A percentile compares a stretch with the other conserved stretches of the same genome.
phyloP scores from a whole-genome alignment of 2,797 vertebrate species.

The Amniataba percoides region DNA sequence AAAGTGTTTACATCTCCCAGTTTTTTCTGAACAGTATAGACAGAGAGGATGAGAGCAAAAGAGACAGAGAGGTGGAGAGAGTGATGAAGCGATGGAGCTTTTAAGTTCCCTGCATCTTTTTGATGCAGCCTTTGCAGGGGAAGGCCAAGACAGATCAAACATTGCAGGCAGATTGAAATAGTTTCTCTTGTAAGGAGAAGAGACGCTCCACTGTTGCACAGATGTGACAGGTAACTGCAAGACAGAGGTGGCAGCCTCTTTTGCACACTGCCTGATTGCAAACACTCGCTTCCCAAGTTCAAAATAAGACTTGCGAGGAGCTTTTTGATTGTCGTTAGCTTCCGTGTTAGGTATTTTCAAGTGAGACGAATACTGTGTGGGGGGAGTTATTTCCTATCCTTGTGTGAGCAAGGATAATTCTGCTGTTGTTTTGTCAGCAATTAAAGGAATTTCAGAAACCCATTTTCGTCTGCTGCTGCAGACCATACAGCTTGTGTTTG shows the following conservation, averaged over 20 bases:
- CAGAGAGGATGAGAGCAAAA: constrained; percentile 15
- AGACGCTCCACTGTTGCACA: constrained; percentile 15
- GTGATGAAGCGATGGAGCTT: constrained; percentile 44
- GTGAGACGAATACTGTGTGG: constrained; percentile 22
- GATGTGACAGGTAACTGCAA: constrained; percentile 55
- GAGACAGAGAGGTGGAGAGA: constrained; percentile 13
- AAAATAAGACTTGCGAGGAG: constrained; percentile 44
- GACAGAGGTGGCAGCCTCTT: constrained; percentile 42
- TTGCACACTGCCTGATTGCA: constrained; percentile 27
- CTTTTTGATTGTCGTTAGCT: constrained; percentile 48
- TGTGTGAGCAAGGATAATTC: constrained; percentile 63
- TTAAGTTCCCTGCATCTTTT: constrained; percentile 60
- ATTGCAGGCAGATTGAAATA: constrained; percentile 57
- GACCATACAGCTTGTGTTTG: constrained; percentile 68
- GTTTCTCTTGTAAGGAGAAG: constrained; percentile 54
- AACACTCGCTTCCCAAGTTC: constrained; percentile 39
- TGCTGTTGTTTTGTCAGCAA: constrained; percentile 80
- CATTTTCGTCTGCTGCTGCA: constrained; percentile 68
- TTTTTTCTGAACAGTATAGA: constrained; percentile 35
- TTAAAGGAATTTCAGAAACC: constrained; percentile 75
- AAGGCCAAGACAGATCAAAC: constrained; percentile 73
- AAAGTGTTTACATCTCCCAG: constrained; percentile 43
- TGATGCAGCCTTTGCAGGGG: constrained; percentile 64
- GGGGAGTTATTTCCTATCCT: constrained; percentile 42
- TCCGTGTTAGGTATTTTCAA: constrained; percentile 30